Conservation (phyloP, 2,888 invertebrate genomes). For the Drosophila affinis region DNA sequence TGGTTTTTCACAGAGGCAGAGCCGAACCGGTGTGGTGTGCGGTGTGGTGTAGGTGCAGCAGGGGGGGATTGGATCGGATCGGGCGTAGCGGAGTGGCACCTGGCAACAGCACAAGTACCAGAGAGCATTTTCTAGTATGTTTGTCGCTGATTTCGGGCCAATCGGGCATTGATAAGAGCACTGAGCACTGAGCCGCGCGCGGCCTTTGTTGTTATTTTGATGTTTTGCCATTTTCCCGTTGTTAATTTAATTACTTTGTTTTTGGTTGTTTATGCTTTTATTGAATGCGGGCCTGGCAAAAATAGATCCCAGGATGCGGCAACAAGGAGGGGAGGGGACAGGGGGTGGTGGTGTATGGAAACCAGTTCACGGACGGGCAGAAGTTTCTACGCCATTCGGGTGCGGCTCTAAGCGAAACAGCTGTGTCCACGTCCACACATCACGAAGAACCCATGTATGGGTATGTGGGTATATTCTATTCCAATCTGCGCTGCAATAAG, state of each 20-base stretch:
- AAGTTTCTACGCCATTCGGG: constrained; percentile 15
- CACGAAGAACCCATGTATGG: background rate
- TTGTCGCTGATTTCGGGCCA: constrained; percentile 22
- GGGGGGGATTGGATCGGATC: background rate
- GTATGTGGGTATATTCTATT: constrained; percentile 16
- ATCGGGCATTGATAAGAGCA: constrained; percentile 51
- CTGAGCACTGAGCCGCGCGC: too few relatives aligned
- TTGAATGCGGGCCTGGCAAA: constrained; percentile 9
- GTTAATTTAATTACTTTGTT: constrained; percentile 65
- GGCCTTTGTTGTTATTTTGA: constrained; percentile 43
- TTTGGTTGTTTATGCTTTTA: constrained; percentile 57
- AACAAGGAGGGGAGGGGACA: background rate
- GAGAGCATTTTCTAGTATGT: constrained; percentile 32
- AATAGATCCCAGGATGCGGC: constrained; percentile 14
- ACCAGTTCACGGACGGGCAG: constrained; percentile 38
- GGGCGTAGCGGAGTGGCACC: constrained; percentile 16
- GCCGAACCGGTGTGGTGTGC: too few relatives aligned
- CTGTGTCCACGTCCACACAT: background rate
- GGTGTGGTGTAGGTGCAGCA: background rate
- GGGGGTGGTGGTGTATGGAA: background rate
- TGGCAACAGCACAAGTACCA: constrained; percentile 45
- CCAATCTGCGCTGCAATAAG: constrained; percentile 6
- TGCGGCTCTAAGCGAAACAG: background rate
- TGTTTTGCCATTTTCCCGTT: constrained; percentile 30
- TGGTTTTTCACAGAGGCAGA: constrained; percentile 59